Conservation (phyloP, 92 coral and sea anemone genomes). For the Parazoanthus atlanticus region DNA sequence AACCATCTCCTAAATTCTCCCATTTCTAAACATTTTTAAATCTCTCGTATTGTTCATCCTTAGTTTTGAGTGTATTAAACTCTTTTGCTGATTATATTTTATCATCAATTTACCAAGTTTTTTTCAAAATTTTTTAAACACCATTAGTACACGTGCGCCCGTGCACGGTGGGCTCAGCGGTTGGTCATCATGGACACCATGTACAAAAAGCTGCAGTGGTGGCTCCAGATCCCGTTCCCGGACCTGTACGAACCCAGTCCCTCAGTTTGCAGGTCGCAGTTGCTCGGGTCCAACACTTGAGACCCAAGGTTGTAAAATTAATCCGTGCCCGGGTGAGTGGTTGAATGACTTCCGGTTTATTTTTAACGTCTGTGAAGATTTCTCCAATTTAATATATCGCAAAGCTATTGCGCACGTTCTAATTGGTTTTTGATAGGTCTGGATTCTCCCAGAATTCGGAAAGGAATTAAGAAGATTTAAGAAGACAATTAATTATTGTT, state of each 20-base stretch:
- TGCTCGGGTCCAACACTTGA: conserved; percentile 11
- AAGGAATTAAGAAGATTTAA: no score
- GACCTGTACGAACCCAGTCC: conserved; percentile 31
- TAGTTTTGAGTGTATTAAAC: not conserved
- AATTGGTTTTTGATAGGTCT: no score
- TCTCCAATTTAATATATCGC: no score
- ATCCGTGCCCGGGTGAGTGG: conserved; percentile 13
- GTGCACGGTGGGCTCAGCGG: not conserved
- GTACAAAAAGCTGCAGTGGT: conserved; percentile 21
- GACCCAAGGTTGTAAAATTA: not conserved
- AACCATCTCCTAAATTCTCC: not conserved
- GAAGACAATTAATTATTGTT: no score
- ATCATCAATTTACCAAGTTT: not conserved
- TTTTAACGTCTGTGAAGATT: no score
- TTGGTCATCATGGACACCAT: conserved; percentile 3
- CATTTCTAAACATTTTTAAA: not conserved
- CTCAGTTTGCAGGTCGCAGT: conserved; percentile 4
- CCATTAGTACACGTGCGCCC: not conserved
- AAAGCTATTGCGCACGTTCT: no score
- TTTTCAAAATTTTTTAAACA: not conserved
- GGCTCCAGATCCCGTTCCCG: conserved; percentile 24
- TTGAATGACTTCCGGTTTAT: no score
- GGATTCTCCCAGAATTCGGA: no score
- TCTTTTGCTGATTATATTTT: not conserved
- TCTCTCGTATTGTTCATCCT: not conserved